These are phyloP conservation scores for Arnoldichthys spilopterus DNA, from an alignment of 2,797 vertebrate genomes.

Conservation along the genomic window DNA sequence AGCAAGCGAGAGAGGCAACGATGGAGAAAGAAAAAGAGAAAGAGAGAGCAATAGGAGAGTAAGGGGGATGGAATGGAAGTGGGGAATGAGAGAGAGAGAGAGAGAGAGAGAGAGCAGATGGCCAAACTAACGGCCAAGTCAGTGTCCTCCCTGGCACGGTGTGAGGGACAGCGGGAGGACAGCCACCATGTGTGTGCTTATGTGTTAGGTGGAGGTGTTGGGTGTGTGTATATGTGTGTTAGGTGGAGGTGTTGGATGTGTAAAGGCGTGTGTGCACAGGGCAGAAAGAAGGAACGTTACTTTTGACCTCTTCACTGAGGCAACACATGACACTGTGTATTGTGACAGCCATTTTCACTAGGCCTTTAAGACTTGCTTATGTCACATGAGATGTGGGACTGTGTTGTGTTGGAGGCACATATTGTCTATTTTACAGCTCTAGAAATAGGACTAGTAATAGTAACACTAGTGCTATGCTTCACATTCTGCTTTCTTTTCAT, in stretches of 20 bases:
- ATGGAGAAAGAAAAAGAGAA: conserved; percentile 25
- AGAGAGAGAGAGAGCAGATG: conserved; percentile 67
- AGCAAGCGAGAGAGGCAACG: conserved; percentile 26
- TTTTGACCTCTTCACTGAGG: conserved; percentile 18
- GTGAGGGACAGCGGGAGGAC: conserved; percentile 50
- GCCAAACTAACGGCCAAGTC: conserved; percentile 60
- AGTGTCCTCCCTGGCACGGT: conserved; percentile 64
- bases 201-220: conserved; percentile 32
- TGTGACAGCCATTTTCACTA: background rate
- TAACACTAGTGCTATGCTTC: background rate
- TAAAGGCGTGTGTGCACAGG: conserved; percentile 38
- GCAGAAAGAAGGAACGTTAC: conserved; percentile 16
- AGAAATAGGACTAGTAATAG: no score
- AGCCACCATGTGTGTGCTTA: conserved; percentile 35
- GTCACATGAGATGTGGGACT: background rate
- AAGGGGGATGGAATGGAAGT: conserved; percentile 27
- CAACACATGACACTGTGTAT: background rate
- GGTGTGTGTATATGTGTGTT: conserved; percentile 13
- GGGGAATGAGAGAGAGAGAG: background rate
- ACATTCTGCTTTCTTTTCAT: no score
- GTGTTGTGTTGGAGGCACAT: background rate
- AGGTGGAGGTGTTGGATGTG: background rate
- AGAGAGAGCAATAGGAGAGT: background rate
- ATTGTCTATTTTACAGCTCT: background rate
- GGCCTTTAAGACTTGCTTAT: background rate